Percentiles rank a stretch among this genome's conserved stretches.
phyloP scores from a whole-genome alignment of 92 coral and sea anemone genomes.

The Virgularia gustaviana region DNA sequence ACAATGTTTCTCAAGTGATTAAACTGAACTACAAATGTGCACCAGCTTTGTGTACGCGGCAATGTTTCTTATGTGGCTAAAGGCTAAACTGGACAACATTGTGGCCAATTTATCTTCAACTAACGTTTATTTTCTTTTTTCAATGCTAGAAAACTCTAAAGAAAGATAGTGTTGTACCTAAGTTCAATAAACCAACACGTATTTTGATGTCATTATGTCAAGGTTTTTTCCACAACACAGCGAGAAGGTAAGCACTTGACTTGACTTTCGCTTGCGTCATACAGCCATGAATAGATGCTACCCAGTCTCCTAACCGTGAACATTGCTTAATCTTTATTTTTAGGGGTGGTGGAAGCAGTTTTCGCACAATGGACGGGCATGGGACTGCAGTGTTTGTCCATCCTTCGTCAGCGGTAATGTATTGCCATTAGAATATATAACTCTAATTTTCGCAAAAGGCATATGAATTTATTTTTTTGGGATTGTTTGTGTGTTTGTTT shows the following conservation, averaged over 20 bases:
- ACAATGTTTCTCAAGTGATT: no score
- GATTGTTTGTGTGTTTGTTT: no score
- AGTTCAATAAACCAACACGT: neutral
- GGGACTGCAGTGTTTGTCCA: slow-evolving; percentile 82
- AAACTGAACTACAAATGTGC: no score
- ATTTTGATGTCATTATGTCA: slow-evolving; percentile 55
- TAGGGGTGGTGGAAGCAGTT: slow-evolving; percentile 65
- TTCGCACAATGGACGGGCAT: slow-evolving; percentile 93
- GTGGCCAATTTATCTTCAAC: neutral
- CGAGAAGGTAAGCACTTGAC: slow-evolving; percentile 65
- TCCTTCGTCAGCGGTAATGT: slow-evolving; percentile 86
- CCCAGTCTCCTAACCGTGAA: no score
- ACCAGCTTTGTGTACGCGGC: no score
- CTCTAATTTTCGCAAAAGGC: no score
- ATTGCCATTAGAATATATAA: no score
- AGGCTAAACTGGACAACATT: neutral
- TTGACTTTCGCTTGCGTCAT: neutral
- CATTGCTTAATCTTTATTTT: neutral
- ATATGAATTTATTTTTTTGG: no score
- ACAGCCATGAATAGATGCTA: no score
- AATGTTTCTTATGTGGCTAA: neutral
- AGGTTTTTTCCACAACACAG: slow-evolving; percentile 81
- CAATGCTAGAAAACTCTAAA: neutral
- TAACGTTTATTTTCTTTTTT: neutral
- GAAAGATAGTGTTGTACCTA: no score